phyloP scores from a whole-genome alignment of 2,888 invertebrate genomes.

The Carpatolechia fugitivella region DNA sequence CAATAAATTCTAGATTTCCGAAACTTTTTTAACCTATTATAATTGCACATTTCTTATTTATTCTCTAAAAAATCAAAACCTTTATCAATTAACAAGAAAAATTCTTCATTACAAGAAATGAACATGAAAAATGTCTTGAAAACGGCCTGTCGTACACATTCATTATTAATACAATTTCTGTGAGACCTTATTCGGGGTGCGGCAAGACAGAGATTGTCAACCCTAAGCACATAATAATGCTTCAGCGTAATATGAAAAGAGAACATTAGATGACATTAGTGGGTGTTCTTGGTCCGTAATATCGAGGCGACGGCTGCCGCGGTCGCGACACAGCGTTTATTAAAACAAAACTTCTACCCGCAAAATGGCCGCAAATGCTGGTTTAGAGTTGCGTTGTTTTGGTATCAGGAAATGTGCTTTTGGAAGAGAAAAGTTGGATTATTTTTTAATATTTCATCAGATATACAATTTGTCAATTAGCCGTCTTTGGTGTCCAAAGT shows the following conservation, averaged over 20 bases:
- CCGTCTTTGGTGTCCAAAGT: too few species aligned
- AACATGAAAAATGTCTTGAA: not conserved
- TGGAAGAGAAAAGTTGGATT: not conserved
- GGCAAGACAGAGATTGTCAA: conserved; percentile 56
- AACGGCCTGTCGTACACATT: conserved; percentile 5
- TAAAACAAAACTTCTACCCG: conserved; percentile 75
- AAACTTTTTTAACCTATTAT: too few species aligned
- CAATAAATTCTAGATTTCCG: too few species aligned
- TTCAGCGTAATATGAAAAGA: conserved; percentile 70
- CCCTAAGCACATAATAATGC: conserved; percentile 71
- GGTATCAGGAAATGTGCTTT: not conserved
- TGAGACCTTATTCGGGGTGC: conserved; percentile 27
- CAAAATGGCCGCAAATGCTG: conserved; percentile 63
- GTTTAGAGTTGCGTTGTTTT: conserved; percentile 2
- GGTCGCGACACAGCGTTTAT: conserved; percentile 67
- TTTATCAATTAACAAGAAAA: not conserved
- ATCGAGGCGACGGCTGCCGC: conserved; percentile 68
- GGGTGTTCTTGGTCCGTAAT: conserved; percentile 68
- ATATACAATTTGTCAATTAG: too few species aligned
- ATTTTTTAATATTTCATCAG: too few species aligned
- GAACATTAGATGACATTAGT: conserved; percentile 73
- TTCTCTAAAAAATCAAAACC: not conserved
- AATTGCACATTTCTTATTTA: not conserved
- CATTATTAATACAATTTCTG: conserved; percentile 14
- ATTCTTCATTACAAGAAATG: not conserved